Evolutionary conservation across 2,888 invertebrate species (phyloP).

Genomic region (Diploptera punctata): DNA sequence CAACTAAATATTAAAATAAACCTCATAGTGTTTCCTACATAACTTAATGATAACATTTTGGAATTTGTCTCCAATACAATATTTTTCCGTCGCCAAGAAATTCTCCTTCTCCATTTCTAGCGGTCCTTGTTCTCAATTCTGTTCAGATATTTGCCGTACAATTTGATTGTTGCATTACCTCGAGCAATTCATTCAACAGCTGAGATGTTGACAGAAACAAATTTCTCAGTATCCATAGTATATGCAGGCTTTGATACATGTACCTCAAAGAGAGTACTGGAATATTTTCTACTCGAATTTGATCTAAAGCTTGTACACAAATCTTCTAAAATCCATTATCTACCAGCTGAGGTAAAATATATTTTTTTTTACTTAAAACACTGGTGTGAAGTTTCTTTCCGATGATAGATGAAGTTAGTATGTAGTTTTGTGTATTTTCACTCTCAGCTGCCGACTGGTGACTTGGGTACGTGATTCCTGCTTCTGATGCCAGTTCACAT

Average conservation of each 20-base stretch:
- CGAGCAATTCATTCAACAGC: constrained; percentile 51
- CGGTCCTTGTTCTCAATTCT: constrained; percentile 37
- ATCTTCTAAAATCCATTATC: constrained; percentile 54
- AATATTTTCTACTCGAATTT: constrained; percentile 54
- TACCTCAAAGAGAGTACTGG: constrained; percentile 53
- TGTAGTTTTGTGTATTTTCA: too few species aligned
- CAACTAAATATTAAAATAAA: too few species aligned
- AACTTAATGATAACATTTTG: too few species aligned
- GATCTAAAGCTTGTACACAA: constrained; percentile 51
- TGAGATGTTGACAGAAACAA: constrained; percentile 48
- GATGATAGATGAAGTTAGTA: too few species aligned
- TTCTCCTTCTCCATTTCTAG: too few species aligned
- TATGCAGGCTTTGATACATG: constrained; percentile 52
- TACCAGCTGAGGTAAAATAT: constrained; percentile 51
- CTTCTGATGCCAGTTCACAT: too few species aligned
- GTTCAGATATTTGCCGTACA: constrained; percentile 45
- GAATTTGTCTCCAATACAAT: too few species aligned
- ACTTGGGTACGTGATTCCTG: too few species aligned
- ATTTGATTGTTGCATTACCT: constrained; percentile 52
- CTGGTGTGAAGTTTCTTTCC: too few species aligned
- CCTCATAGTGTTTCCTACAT: too few species aligned
- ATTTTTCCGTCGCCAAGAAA: too few species aligned
- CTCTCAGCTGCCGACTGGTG: too few species aligned
- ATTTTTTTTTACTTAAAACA: constrained; percentile 52
- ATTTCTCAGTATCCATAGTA: constrained; percentile 50